Conservation (phyloP, 2,113 vertebrate species). For the Catharus minimus region DNA sequence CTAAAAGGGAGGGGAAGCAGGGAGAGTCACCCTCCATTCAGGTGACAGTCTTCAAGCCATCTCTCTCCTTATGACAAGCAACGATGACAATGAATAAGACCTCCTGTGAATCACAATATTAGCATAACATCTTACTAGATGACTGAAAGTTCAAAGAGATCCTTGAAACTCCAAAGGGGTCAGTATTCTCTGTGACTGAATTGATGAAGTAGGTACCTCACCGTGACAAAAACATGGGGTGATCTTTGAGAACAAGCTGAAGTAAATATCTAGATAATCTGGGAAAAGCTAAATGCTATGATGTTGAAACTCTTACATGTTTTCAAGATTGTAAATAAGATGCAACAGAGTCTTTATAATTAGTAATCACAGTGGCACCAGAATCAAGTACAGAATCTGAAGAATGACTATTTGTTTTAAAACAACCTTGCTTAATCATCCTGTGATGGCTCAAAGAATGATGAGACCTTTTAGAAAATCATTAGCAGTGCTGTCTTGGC, state of each 20-base stretch:
- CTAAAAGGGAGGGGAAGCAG: not conserved
- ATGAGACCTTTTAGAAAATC: slow-evolving; percentile 65
- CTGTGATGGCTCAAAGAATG: not conserved
- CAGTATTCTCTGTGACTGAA: not conserved
- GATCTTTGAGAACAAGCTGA: not conserved
- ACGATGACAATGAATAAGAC: not conserved
- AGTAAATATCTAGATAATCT: not conserved
- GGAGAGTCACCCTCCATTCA: not conserved
- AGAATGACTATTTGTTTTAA: slow-evolving; percentile 56
- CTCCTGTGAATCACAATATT: not conserved
- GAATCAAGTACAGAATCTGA: slow-evolving; percentile 15
- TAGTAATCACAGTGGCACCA: slow-evolving; percentile 9
- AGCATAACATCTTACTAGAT: not conserved
- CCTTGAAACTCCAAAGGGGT: not conserved
- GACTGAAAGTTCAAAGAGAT: not conserved
- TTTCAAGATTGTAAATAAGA: slow-evolving; percentile 38
- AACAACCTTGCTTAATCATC: slow-evolving; percentile 55
- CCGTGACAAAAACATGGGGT: not conserved
- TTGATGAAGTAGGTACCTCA: slow-evolving; percentile 2
- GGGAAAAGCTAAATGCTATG: not conserved
- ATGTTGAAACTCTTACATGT: not conserved
- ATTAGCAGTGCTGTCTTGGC: slow-evolving; percentile 30
- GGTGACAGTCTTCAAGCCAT: not conserved
- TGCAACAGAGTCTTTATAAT: slow-evolving; percentile 20
- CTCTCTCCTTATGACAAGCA: not conserved